Conservation (phyloP, 1,140 invertebrate species). For the Acromyrmex echinatior region DNA sequence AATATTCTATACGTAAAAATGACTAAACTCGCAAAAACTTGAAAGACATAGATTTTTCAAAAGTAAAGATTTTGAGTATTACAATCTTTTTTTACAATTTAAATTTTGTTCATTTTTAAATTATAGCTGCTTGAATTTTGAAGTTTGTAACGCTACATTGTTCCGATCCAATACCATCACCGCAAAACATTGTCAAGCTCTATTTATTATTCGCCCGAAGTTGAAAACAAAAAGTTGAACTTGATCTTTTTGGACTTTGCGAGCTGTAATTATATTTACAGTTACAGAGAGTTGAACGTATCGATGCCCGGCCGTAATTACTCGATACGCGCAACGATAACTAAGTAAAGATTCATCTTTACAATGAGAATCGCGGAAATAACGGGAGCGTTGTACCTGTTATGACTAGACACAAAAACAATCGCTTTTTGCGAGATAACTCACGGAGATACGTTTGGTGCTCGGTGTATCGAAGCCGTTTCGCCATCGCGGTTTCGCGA, state of each 20-base stretch:
- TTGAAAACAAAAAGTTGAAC: neutral
- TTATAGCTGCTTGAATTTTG: too few species aligned
- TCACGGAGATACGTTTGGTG: conserved; percentile 48
- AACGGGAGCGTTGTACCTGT: conserved; percentile 65
- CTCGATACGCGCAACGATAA: conserved; percentile 16
- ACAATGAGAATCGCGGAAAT: conserved; percentile 34
- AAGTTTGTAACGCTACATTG: too few species aligned
- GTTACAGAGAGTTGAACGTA: conserved; percentile 2
- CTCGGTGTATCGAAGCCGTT: conserved; percentile 30
- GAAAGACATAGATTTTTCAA: too few species aligned
- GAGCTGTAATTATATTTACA: neutral
- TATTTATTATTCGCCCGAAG: conserved; percentile 27
- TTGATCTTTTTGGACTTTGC: conserved; percentile 18
- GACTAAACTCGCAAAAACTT: too few species aligned
- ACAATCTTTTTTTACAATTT: too few species aligned
- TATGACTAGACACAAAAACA: conserved; percentile 47
- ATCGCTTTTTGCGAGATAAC: conserved; percentile 67
- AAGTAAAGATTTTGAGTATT: too few species aligned
- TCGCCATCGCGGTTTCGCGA: conserved; percentile 23
- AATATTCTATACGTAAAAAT: too few species aligned
- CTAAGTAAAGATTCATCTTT: conserved; percentile 32
- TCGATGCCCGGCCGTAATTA: conserved; percentile 35
- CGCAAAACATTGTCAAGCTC: conserved; percentile 21
- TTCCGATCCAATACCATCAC: neutral
- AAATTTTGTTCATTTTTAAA: too few species aligned